These are phyloP conservation scores for Cephus runcator DNA, from an alignment of 2,888 invertebrate genomes.

Conservation along the genomic window DNA sequence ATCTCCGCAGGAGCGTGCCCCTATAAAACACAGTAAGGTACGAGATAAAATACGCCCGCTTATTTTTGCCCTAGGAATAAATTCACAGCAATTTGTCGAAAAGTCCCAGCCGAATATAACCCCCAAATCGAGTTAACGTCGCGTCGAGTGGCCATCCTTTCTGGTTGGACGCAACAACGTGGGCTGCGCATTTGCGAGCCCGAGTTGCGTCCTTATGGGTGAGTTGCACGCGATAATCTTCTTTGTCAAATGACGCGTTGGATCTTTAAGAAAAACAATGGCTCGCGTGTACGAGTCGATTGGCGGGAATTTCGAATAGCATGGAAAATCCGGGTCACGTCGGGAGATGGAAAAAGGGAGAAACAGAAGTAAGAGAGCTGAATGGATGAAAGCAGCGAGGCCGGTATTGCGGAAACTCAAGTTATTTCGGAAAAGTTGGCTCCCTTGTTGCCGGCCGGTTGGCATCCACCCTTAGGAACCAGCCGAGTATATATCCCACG, in stretches of 20 bases:
- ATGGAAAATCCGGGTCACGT: not conserved
- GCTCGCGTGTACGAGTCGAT: not conserved
- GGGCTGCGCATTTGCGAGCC: not conserved
- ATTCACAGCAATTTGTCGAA: conserved; percentile 1
- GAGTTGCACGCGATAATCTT: not conserved
- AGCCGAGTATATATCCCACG: not conserved
- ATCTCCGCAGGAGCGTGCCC: not conserved
- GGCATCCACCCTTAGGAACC: not conserved
- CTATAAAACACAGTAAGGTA: conserved; percentile 1
- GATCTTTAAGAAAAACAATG: not conserved
- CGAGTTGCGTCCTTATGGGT: not conserved
- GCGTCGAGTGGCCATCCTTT: not conserved
- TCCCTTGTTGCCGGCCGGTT: not conserved
- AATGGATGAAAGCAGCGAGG: not conserved
- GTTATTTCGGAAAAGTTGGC: not conserved
- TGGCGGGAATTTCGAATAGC: not conserved
- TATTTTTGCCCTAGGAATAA: conserved; percentile 3
- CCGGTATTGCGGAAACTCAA: not conserved
- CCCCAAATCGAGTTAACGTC: not conserved
- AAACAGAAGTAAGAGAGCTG: not conserved
- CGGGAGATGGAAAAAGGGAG: not conserved
- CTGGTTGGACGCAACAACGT: not conserved
- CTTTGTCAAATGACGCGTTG: not conserved
- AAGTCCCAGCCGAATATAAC: not conserved
- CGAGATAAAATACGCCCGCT: not conserved